Evolutionary conservation across 2,113 vertebrate genomes (phyloP).

Genomic region (Ciconia stormi): DNA sequence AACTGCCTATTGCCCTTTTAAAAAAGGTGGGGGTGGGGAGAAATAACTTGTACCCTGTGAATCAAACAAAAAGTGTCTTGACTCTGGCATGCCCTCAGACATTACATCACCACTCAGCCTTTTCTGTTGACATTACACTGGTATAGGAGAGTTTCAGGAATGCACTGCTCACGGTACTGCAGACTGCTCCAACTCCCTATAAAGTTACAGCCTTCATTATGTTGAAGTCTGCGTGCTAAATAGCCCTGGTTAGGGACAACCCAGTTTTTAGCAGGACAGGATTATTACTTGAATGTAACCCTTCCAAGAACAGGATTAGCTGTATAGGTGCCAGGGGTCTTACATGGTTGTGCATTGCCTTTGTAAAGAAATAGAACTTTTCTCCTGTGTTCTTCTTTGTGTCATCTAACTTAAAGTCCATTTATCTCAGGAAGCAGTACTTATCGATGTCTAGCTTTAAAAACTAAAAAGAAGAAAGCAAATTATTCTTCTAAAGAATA

Average conservation of each 20-base stretch:
- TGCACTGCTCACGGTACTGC: constrained; percentile 7
- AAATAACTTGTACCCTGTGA: constrained; percentile 58
- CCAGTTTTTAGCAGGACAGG: not conserved
- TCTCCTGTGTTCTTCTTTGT: not conserved
- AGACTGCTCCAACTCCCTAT: constrained; percentile 32
- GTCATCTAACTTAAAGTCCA: not conserved
- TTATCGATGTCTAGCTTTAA: not conserved
- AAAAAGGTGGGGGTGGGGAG: not conserved
- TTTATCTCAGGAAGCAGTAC: not conserved
- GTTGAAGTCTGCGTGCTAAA: not conserved
- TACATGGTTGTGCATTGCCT: not conserved
- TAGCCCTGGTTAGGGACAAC: not conserved
- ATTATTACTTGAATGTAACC: not conserved
- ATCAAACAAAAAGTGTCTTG: constrained; percentile 68
- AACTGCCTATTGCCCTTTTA: not conserved
- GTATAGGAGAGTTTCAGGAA: constrained; percentile 69
- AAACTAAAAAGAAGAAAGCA: not conserved
- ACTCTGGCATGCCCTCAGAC: constrained; percentile 78
- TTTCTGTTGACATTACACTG: constrained; percentile 77
- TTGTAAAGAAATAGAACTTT: not conserved
- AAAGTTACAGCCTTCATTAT: constrained; percentile 55
- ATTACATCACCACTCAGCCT: constrained; percentile 80
- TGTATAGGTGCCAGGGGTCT: not conserved
- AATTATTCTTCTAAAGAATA: not conserved
- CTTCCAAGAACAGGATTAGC: not conserved